A percentile compares a stretch with the other conserved stretches of the same genome.
Evolutionary conservation across 2,888 invertebrate species (phyloP).

Genomic region (Aricia artaxerxes): DNA sequence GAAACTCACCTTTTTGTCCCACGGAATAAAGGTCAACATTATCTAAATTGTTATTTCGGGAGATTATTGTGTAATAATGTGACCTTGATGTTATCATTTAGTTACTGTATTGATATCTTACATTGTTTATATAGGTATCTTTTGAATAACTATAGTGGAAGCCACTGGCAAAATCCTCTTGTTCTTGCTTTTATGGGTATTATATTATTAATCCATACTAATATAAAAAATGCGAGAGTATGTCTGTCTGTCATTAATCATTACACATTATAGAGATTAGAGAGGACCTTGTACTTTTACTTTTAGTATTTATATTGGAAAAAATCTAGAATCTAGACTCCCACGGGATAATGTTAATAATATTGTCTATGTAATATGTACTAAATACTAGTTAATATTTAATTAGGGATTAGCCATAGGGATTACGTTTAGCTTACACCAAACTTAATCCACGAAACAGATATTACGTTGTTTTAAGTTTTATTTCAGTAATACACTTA

Average conservation of each 20-base stretch:
- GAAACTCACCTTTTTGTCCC: slow-evolving; percentile 24
- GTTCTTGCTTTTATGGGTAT: not conserved
- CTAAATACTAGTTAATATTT: not conserved
- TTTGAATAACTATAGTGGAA: not conserved
- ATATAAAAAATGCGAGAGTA: no score
- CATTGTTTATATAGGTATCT: not conserved
- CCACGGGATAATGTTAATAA: not conserved
- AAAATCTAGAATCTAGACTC: not conserved
- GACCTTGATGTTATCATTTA: slow-evolving; percentile 21
- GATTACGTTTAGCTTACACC: not conserved
- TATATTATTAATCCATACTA: no score
- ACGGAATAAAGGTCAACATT: slow-evolving; percentile 24
- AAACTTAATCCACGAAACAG: not conserved
- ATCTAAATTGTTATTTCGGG: slow-evolving; percentile 12
- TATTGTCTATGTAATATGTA: not conserved
- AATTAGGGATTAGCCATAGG: not conserved
- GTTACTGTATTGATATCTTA: slow-evolving; percentile 10
- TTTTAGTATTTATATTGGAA: no score
- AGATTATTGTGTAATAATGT: slow-evolving; percentile 20
- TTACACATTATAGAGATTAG: no score
- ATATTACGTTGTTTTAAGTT: not conserved
- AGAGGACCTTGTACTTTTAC: no score
- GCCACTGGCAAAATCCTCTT: not conserved
- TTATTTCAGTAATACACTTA: not conserved
- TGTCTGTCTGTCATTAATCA: no score